These are phyloP conservation scores for Eurytoma adleriae DNA, from an alignment of 2,888 invertebrate species.

Conservation along the genomic window DNA sequence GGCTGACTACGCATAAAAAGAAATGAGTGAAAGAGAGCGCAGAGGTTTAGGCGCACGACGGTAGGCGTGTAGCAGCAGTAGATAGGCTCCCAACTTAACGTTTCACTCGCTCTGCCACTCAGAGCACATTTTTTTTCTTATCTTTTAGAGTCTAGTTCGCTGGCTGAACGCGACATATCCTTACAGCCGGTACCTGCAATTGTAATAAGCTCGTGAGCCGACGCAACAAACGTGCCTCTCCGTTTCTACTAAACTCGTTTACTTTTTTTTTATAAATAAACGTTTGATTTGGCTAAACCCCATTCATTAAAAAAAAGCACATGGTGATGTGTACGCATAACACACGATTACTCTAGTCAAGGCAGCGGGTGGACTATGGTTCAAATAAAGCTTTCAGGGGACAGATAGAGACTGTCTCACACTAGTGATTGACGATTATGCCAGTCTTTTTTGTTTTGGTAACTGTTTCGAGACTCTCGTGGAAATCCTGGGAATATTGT, in stretches of 20 bases:
- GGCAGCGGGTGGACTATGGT: constrained; percentile 16
- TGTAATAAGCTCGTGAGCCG: constrained; percentile 50
- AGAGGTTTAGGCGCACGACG: constrained; percentile 60
- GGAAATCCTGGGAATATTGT: constrained; percentile 37
- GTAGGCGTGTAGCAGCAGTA: constrained; percentile 65
- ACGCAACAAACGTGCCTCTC: constrained; percentile 25
- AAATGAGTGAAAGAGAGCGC: constrained; percentile 65
- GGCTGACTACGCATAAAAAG: neutral
- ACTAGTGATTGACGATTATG: neutral
- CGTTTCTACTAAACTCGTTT: constrained; percentile 7
- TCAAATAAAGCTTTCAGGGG: constrained; percentile 39
- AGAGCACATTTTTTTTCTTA: neutral
- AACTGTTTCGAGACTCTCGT: neutral
- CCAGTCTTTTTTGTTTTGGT: neutral
- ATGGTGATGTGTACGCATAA: neutral
- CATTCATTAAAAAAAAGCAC: constrained; percentile 11
- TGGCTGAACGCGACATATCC: constrained; percentile 69
- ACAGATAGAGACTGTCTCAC: constrained; percentile 50
- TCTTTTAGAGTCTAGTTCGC: constrained; percentile 53
- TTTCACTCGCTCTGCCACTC: constrained; percentile 13
- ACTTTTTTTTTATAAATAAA: neutral
- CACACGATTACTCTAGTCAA: constrained; percentile 31
- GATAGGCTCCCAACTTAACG: constrained; percentile 1
- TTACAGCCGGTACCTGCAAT: constrained; percentile 75
- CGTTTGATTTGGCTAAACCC: constrained; percentile 8